Conservation (phyloP, 2,797 vertebrate species). For the Gobionotothen gibberifrons region DNA sequence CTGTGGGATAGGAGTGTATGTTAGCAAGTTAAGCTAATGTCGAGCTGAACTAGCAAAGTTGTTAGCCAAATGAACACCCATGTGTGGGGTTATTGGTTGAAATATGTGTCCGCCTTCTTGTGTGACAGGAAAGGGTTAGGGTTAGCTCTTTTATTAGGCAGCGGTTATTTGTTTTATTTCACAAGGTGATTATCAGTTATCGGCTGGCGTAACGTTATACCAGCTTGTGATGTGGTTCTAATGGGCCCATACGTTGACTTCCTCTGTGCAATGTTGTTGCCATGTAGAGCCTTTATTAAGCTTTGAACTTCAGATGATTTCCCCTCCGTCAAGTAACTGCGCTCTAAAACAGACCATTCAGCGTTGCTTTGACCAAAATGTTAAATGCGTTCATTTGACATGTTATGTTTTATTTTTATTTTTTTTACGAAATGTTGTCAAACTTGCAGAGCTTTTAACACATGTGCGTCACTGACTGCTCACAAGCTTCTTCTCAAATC, state of each 20-base stretch:
- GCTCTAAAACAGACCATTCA: not conserved
- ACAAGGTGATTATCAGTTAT: not conserved
- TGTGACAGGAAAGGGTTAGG: not conserved
- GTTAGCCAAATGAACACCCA: constrained; percentile 7
- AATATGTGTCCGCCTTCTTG: not conserved
- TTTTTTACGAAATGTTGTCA: not conserved
- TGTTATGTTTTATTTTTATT: not conserved
- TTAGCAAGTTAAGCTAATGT: constrained; percentile 55
- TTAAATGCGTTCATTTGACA: not conserved
- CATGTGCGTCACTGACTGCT: not conserved
- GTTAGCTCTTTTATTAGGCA: not conserved
- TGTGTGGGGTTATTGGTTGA: constrained; percentile 16
- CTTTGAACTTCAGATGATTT: not conserved
- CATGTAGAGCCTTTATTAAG: not conserved
- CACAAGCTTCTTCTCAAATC: not conserved
- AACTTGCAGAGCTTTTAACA: not conserved
- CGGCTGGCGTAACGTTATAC: not conserved
- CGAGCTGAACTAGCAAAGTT: constrained; percentile 26
- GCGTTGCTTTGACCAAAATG: not conserved
- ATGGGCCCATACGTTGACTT: constrained; percentile 9
- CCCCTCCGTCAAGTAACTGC: not conserved
- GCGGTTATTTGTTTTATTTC: not conserved
- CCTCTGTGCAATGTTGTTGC: not conserved
- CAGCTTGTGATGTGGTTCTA: not conserved
- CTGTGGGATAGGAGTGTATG: not conserved